phyloP scores from a whole-genome alignment of 2,113 vertebrate species.

The Melospiza georgiana region DNA sequence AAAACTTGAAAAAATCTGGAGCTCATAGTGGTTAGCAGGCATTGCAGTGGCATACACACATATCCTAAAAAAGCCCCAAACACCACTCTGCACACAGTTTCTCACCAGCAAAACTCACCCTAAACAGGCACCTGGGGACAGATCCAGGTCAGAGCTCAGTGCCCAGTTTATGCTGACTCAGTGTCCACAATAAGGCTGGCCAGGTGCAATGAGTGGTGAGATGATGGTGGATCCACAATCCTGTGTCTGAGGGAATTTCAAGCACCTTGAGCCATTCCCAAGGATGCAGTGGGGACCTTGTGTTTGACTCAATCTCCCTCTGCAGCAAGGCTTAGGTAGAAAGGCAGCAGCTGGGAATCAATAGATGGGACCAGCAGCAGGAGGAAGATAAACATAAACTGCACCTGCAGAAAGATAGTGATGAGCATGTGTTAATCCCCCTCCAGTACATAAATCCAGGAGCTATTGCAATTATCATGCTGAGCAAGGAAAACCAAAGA shows the following conservation, averaged over 20 bases:
- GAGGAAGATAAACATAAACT: slow-evolving; percentile 23
- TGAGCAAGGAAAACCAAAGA: not conserved
- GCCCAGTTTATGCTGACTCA: not conserved
- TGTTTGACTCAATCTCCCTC: not conserved
- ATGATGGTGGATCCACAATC: fast-evolving
- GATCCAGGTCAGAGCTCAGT: not conserved
- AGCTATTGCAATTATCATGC: not conserved
- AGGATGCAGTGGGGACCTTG: not conserved
- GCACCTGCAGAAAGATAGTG: not conserved
- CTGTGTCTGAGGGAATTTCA: not conserved
- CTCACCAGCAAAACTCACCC: not conserved
- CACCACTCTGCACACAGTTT: not conserved
- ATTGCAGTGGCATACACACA: not conserved
- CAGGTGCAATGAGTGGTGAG: not conserved
- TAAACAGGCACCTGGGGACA: not conserved
- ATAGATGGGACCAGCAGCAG: not conserved
- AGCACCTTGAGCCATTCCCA: not conserved
- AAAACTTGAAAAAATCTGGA: not conserved
- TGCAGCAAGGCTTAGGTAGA: not conserved
- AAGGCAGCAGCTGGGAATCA: slow-evolving; percentile 25
- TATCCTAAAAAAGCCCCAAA: not conserved
- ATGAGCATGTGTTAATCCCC: not conserved
- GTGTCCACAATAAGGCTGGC: not conserved
- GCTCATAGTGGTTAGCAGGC: not conserved
- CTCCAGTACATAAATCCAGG: not conserved